Base-by-base conservation (phyloP, 2,113 vertebrate species). In the Calyptommatus sinebrachiatus region DNA sequence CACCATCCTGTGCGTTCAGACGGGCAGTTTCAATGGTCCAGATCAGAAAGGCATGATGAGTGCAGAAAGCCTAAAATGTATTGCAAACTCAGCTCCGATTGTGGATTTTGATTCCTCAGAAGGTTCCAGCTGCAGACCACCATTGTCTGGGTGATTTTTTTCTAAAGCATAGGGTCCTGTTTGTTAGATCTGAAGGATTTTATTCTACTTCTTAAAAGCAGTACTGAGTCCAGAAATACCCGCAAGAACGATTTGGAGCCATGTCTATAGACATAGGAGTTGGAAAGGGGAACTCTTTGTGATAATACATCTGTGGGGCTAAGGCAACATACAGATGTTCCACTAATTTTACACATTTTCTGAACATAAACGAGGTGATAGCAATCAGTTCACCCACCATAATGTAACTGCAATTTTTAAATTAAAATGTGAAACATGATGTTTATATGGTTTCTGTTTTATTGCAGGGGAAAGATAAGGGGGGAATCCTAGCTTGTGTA, bases 341-440 rank as follows among this genome's bases (percentile, higher is more conserved):
- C 12, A 24, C 12, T 69, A 62, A 73, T 73, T 50, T 45, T 50
- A 50, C 45, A 12, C 8, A 7, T 31, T 69, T 50, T 10, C 45
- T 28, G 48, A 57, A 85, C 71, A 61, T 35, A 71, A 73, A 78
- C 28, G 76, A 45, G 68, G 28, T 6, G 22, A 72, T 65, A 78
- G 70, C 62, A 45, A 74, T 80, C 66, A 71, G 41, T 73, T 77
- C 81, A 66, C 6, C 82, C 22, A 35, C 78, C 66, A 66, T 29
- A 57, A 10, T 45, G 75, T 82, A 80, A 24, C 82, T 69, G 78
- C 69, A 16, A 29, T 72, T 35, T 29, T 48, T 84, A 84, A 83
- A 73, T 66, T 46, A 67, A 69, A 41, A 73, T 26, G 35, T 77
- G 0, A 0, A 3, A 21, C 60, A 28, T 14, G 29, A 31, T 75